Percentiles rank a stretch among this genome's conserved stretches.
Evolutionary conservation across 92 coral and sea anemone genomes (phyloP).

Genomic region (Heteractis magnifica): DNA sequence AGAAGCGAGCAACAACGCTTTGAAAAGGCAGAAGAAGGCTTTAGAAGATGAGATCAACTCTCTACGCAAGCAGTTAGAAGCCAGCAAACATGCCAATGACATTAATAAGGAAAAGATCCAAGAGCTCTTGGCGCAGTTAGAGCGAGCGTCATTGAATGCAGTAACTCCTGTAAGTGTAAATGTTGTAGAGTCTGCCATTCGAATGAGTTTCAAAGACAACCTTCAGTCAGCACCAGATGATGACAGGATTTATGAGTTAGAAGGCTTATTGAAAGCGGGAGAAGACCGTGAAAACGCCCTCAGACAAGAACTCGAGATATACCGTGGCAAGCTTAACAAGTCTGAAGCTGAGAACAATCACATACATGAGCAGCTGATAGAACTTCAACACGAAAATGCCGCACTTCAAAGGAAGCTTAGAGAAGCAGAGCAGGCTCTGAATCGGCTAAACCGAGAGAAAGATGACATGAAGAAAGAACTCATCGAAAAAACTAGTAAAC

Average conservation of each 20-base stretch:
- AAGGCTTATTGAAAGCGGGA: constrained; percentile 64
- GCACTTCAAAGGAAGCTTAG: constrained; percentile 65
- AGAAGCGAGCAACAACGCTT: constrained; percentile 48
- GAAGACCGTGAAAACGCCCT: constrained; percentile 68
- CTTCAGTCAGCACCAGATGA: constrained; percentile 44
- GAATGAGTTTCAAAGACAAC: constrained; percentile 39
- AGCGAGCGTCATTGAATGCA: constrained; percentile 46
- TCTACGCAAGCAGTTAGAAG: constrained; percentile 62
- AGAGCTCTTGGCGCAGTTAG: constrained; percentile 64
- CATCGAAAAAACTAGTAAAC: constrained; percentile 40
- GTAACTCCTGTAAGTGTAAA: constrained; percentile 47
- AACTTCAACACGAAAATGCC: constrained; percentile 53
- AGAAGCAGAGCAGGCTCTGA: constrained; percentile 59
- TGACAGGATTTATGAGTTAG: constrained; percentile 63
- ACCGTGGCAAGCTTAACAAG: constrained; percentile 47
- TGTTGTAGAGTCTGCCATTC: constrained; percentile 61
- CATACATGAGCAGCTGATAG: constrained; percentile 56
- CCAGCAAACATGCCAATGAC: constrained; percentile 66
- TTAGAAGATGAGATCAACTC: constrained; percentile 59
- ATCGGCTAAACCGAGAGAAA: constrained; percentile 59
- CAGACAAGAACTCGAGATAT: constrained; percentile 53
- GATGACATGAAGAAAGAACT: constrained; percentile 70
- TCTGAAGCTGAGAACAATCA: constrained; percentile 57
- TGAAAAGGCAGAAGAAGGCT: constrained; percentile 55
- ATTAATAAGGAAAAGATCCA: constrained; percentile 61